Evolutionary conservation across 2,888 invertebrate genomes (phyloP).

Genomic region (Leptinotarsa rubiginosa): DNA sequence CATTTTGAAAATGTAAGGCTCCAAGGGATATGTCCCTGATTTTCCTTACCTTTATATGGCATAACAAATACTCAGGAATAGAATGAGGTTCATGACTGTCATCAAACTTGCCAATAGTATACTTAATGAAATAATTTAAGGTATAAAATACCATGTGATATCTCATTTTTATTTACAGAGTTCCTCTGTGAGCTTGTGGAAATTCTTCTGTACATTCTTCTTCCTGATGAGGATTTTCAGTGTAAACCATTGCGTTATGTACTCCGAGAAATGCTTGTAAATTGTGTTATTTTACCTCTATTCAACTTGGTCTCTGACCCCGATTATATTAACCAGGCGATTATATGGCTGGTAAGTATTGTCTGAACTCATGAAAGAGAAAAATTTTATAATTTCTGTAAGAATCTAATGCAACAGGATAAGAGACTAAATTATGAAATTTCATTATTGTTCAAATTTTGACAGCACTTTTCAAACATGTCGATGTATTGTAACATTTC

Average conservation of each 20-base stretch:
- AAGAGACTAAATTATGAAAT: too few species aligned
- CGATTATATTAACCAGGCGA: slow-evolving; percentile 90
- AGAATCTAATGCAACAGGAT: not conserved
- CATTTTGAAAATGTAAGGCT: too few species aligned
- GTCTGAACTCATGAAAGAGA: not conserved
- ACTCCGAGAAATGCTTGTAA: slow-evolving; percentile 72
- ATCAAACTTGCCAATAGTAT: too few species aligned
- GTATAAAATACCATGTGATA: not conserved
- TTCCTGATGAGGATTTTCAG: slow-evolving; percentile 87
- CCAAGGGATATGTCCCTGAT: too few species aligned
- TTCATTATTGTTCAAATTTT: too few species aligned
- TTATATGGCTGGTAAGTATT: slow-evolving; percentile 84
- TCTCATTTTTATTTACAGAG: slow-evolving; percentile 68
- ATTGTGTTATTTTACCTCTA: slow-evolving; percentile 67
- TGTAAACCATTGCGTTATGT: slow-evolving; percentile 84
- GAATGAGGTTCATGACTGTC: too few species aligned
- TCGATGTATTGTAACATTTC: too few species aligned
- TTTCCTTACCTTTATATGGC: too few species aligned
- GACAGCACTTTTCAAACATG: too few species aligned
- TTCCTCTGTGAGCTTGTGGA: slow-evolving; percentile 86
- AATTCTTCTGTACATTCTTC: slow-evolving; percentile 82
- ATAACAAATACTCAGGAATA: too few species aligned
- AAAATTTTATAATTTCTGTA: not conserved
- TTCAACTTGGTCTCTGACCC: slow-evolving; percentile 86
- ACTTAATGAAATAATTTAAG: too few species aligned